A percentile compares a stretch with the other conserved stretches of the same genome.
phyloP scores from a whole-genome alignment of 2,797 vertebrate species.

The Sebastes hubbsi region DNA sequence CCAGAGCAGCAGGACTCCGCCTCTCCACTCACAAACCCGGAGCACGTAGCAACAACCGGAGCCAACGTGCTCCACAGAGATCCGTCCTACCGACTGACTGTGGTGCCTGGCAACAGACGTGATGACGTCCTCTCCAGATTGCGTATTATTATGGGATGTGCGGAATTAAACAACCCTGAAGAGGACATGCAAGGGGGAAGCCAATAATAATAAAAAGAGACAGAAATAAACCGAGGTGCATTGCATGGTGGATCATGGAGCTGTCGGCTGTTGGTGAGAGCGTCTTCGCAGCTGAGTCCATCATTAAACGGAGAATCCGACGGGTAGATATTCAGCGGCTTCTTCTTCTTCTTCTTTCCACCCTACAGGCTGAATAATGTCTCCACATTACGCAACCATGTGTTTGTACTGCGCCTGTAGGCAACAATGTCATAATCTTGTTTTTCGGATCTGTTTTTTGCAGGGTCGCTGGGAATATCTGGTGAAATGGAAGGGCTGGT shows the following conservation, averaged over 20 bases:
- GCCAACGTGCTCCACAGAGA: slow-evolving; percentile 71
- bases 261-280: slow-evolving; percentile 95
- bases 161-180: slow-evolving; percentile 78
- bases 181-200: slow-evolving; percentile 65
- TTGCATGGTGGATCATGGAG: slow-evolving; percentile 91
- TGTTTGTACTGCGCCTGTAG: slow-evolving; percentile 49
- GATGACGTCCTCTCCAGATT: slow-evolving; percentile 89
- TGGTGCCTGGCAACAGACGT: slow-evolving; percentile 90
- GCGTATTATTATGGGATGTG: slow-evolving; percentile 99
- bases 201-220: slow-evolving; percentile 61
- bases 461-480: slow-evolving; percentile 99
- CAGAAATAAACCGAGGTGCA: slow-evolving; percentile 66
- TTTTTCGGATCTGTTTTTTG: slow-evolving; percentile 63
- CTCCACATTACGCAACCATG: slow-evolving; percentile 56
- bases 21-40: slow-evolving; percentile 69
- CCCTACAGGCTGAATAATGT: slow-evolving; percentile 16
- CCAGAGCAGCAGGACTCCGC: slow-evolving; percentile 66
- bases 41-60: slow-evolving; percentile 82
- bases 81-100: slow-evolving; percentile 80
- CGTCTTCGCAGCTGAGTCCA: slow-evolving; percentile 97
- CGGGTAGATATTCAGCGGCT: slow-evolving; percentile 76
- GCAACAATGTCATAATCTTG: slow-evolving; percentile 42
- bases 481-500: slow-evolving; percentile 99
- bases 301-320: slow-evolving; percentile 93
- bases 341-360: too few relatives aligned